phyloP scores from a whole-genome alignment of 2,113 vertebrate genomes.

The Felis chaus region DNA sequence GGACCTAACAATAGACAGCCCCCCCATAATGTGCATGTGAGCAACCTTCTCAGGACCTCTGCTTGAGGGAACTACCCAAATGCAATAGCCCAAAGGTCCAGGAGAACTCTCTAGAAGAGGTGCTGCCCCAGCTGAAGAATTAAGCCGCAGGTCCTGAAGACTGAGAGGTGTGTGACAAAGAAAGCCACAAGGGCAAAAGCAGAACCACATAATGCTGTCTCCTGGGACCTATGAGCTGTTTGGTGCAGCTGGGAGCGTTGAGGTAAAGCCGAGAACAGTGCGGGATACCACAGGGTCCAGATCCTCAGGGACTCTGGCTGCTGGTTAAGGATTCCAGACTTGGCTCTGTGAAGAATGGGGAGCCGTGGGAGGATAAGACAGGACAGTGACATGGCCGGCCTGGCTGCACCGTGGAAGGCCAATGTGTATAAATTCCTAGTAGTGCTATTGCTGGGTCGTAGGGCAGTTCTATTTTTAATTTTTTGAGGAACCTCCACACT shows the following conservation, averaged over 20 bases:
- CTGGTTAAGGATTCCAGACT: not conserved
- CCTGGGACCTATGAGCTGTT: not conserved
- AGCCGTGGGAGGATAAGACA: not conserved
- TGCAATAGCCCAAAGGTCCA: not conserved
- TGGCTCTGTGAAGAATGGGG: not conserved
- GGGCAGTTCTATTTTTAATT: too few relatives aligned
- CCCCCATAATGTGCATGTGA: not conserved
- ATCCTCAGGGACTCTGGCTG: not conserved
- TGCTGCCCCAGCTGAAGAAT: not conserved
- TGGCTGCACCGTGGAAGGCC: not conserved
- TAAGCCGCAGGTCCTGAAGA: not conserved
- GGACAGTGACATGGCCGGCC: not conserved
- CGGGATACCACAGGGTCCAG: not conserved
- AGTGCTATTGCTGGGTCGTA: too few relatives aligned
- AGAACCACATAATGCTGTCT: not conserved
- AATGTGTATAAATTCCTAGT: not conserved
- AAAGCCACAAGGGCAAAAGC: not conserved
- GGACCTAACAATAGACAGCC: not conserved
- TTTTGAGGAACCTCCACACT: too few relatives aligned
- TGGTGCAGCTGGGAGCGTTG: fast-evolving
- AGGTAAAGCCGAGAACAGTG: not conserved
- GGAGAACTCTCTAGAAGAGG: not conserved
- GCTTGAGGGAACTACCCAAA: not conserved
- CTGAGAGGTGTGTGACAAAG: not conserved
- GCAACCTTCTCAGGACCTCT: too few relatives aligned